Evolutionary conservation across 2,888 invertebrate genomes (phyloP).

Genomic region (Diploptera punctata): DNA sequence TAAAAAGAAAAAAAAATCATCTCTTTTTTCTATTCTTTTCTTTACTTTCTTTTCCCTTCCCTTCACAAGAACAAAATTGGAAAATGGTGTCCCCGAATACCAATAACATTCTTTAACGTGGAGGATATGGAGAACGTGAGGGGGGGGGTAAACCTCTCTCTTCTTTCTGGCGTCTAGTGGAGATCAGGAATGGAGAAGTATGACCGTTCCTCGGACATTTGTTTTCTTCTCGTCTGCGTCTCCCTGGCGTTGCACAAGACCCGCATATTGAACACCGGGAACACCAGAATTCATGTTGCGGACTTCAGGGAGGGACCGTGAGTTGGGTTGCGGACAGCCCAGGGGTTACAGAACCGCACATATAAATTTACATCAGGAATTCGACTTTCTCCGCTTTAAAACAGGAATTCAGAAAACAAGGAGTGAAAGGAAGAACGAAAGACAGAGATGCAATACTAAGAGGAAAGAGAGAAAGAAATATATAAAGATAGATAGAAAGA

Average conservation of each 20-base stretch:
- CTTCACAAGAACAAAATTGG: constrained; percentile 24
- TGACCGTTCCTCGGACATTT: constrained; percentile 28
- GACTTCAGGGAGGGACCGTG: background rate
- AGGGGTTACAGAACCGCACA: background rate
- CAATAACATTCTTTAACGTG: constrained; percentile 24
- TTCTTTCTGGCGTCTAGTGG: constrained; percentile 4
- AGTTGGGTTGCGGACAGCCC: constrained; percentile 7
- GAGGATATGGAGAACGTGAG: background rate
- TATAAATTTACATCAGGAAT: no score
- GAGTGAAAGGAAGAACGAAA: no score
- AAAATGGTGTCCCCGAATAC: constrained; percentile 29
- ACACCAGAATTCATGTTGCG: constrained; percentile 12
- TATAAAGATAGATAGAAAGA: no score
- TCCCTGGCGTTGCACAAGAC: background rate
- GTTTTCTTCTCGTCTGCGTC: constrained; percentile 23
- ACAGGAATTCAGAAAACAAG: no score
- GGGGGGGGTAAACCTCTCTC: background rate
- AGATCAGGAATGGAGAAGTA: constrained; percentile 5
- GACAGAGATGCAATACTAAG: no score
- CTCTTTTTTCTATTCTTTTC: background rate
- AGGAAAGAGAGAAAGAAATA: no score
- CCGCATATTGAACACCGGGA: constrained; percentile 13
- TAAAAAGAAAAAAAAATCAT: constrained; percentile 1
- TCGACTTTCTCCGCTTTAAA: no score
- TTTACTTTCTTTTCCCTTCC: background rate